These are phyloP conservation scores for Liasis olivaceus DNA, from an alignment of 2,797 vertebrate genomes.

Conservation along the genomic window DNA sequence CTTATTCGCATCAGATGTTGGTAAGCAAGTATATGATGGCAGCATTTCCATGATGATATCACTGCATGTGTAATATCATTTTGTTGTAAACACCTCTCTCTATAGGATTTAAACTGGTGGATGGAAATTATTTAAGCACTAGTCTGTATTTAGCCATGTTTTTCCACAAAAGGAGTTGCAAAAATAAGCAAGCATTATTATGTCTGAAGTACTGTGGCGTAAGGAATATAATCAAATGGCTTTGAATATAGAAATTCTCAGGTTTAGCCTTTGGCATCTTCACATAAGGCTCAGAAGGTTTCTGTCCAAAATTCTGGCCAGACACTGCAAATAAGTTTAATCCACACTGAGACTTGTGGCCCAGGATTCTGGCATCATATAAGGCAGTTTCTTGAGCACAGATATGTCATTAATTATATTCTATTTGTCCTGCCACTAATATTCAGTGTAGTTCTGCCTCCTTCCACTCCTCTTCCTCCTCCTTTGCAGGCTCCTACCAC, in stretches of 20 bases:
- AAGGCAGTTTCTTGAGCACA: not conserved
- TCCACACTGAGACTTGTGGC: not conserved
- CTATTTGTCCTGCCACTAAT: not conserved
- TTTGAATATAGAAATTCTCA: not conserved
- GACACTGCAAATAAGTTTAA: not conserved
- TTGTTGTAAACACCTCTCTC: too few relatives aligned
- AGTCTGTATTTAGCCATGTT: not conserved
- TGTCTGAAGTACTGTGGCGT: not conserved
- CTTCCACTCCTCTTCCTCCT: not conserved
- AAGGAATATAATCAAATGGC: not conserved
- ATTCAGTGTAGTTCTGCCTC: not conserved
- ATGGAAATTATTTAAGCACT: not conserved
- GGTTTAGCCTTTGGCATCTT: too few relatives aligned
- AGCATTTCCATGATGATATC: too few relatives aligned
- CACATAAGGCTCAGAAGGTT: not conserved
- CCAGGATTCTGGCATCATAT: not conserved
- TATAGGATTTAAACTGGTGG: too few relatives aligned
- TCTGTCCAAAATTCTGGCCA: not conserved
- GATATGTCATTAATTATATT: not conserved
- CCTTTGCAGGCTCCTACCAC: slow-evolving; percentile 30
- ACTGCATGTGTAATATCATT: too few relatives aligned
- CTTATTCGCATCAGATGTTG: too few relatives aligned
- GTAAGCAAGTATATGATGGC: too few relatives aligned
- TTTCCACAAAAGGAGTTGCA: not conserved
- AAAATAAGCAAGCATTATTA: not conserved